Evolutionary conservation across 1,140 invertebrate genomes (phyloP).

Genomic region (Cydia strobilella): DNA sequence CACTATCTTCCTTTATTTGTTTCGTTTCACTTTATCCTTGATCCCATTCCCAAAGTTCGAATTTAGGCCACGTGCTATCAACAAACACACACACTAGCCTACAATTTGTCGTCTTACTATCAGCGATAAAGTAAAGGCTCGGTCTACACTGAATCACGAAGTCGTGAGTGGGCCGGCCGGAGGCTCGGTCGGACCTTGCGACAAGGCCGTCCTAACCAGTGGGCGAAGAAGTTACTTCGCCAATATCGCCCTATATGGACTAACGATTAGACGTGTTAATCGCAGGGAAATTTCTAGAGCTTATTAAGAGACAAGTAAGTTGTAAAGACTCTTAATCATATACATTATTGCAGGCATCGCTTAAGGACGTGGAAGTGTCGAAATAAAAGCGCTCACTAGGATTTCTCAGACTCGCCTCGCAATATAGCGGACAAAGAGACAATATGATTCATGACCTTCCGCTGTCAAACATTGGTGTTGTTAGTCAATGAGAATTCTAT

Average conservation of each 20-base stretch:
- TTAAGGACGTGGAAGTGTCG: too few species aligned
- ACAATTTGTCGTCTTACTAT: background rate
- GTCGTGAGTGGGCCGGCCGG: constrained; percentile 53
- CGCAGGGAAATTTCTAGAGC: constrained; percentile 18
- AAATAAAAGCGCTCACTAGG: too few species aligned
- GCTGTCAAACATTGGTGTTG: too few species aligned
- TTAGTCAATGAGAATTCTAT: too few species aligned
- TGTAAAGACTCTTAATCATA: background rate
- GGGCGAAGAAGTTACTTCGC: constrained; percentile 43
- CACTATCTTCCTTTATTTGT: background rate
- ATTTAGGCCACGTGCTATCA: background rate
- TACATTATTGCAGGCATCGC: too few species aligned
- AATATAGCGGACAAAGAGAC: too few species aligned
- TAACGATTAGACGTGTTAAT: background rate
- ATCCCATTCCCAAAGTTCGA: background rate
- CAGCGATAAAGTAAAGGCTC: background rate
- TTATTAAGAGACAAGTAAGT: background rate
- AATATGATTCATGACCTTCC: too few species aligned
- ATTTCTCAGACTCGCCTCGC: too few species aligned
- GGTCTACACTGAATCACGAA: constrained; percentile 19
- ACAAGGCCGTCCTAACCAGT: constrained; percentile 63
- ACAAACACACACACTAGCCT: constrained; percentile 1
- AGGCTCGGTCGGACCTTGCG: constrained; percentile 69
- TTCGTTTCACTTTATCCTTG: background rate
- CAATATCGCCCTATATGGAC: constrained; percentile 63